These are phyloP conservation scores for Amphipoea lucens DNA, from an alignment of 2,888 invertebrate species.

Conservation along the genomic window DNA sequence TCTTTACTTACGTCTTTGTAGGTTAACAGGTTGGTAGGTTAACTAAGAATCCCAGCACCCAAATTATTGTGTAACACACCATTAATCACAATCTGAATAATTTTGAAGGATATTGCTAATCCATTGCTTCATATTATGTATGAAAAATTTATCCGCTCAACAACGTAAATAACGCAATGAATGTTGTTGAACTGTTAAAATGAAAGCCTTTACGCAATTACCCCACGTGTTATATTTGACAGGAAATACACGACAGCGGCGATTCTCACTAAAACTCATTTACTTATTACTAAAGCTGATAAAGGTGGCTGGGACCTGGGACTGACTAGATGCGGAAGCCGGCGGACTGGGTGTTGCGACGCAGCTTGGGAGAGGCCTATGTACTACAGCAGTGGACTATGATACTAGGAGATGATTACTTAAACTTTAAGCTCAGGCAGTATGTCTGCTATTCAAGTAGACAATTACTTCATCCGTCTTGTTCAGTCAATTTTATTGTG, in stretches of 20 bases:
- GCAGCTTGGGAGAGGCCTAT: not conserved
- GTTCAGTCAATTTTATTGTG: not conserved
- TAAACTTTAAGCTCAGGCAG: not conserved
- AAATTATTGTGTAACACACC: no score
- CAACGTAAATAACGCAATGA: no score
- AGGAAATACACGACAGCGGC: not conserved
- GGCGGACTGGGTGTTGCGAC: not conserved
- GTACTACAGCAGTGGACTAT: no score
- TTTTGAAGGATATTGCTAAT: no score
- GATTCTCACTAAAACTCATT: not conserved
- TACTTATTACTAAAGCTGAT: not conserved
- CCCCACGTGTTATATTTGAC: no score
- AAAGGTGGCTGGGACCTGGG: not conserved
- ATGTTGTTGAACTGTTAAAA: no score
- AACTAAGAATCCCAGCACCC: not conserved
- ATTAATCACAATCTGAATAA: no score
- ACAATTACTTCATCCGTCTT: constrained; percentile 7
- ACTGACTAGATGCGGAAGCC: not conserved
- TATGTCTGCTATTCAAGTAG: not conserved
- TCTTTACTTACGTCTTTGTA: not conserved
- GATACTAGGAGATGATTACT: not conserved
- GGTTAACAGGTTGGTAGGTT: not conserved
- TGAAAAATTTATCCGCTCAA: no score
- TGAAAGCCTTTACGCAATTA: no score
- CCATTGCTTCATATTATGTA: no score